Conservation (phyloP, 2,888 invertebrate species). For the Labia minor region DNA sequence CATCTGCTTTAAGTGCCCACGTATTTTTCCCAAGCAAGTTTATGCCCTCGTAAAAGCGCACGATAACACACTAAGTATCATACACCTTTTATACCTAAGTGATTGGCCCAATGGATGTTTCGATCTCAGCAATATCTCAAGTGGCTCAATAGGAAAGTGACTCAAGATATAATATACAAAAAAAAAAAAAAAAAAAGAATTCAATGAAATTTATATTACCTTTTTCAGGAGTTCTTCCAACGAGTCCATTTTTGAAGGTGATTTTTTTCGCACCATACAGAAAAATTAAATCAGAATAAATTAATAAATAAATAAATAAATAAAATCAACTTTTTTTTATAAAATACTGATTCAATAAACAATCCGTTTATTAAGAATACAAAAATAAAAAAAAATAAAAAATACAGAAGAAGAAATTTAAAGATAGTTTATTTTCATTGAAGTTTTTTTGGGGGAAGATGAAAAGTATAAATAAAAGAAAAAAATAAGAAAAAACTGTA, state of each 20-base stretch:
- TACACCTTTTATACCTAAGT: slow-evolving; percentile 2
- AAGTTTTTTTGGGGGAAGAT: not conserved
- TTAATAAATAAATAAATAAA: no score
- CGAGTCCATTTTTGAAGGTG: slow-evolving; percentile 47
- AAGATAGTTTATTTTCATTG: not conserved
- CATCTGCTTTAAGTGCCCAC: not conserved
- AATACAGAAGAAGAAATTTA: not conserved
- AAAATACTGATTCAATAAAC: no score
- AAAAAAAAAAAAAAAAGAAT: slow-evolving; percentile 18
- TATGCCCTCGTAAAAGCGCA: not conserved
- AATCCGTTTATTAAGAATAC: no score
- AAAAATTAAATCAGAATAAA: slow-evolving; percentile 13
- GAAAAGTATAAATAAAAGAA: no score
- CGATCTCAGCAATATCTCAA: no score
- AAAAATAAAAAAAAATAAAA: not conserved
- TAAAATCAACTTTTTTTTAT: no score
- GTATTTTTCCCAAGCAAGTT: not conserved
- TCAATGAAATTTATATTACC: no score
- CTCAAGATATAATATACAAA: not conserved
- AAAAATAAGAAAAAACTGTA: no score
- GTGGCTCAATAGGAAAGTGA: no score
- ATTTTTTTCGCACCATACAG: not conserved
- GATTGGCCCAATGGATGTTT: not conserved
- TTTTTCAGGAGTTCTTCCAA: slow-evolving; percentile 68
- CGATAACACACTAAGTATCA: not conserved